Evolutionary conservation across 2,888 invertebrate genomes (phyloP).

Genomic region (Meliscaeva auricollis): DNA sequence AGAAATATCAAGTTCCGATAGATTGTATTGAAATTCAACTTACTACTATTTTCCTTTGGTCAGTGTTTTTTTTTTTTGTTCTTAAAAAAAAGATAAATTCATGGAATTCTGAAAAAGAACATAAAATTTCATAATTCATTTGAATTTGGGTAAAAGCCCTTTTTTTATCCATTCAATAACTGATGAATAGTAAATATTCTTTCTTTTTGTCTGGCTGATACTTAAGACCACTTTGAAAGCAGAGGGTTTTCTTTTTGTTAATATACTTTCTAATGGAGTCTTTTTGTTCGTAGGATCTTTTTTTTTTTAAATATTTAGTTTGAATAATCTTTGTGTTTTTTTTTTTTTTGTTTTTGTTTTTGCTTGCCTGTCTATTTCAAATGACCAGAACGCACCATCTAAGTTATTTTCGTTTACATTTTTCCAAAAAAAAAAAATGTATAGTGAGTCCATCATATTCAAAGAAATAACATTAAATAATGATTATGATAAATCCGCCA

Average conservation of each 20-base stretch:
- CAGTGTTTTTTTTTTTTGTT: no score
- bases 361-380: neutral
- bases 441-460: conserved; percentile 19
- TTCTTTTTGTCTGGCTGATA: no score
- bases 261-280: conserved; percentile 13
- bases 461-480: conserved; percentile 39
- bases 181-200: no score
- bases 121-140: no score
- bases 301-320: conserved; percentile 21
- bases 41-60: no score
- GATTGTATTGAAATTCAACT: no score
- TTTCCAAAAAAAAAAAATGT: neutral
- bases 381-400: neutral
- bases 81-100: no score
- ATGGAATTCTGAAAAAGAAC: no score
- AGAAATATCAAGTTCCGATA: no score
- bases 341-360: neutral
- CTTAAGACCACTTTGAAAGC: neutral
- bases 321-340: conserved; percentile 4
- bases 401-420: conserved; percentile 25
- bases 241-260: conserved; percentile 13
- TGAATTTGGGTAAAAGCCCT: no score
- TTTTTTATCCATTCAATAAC: no score
- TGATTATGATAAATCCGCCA: conserved; percentile 39
- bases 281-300: neutral